Conservation (phyloP, 2,113 vertebrate genomes). For the Elanus axillaris region DNA sequence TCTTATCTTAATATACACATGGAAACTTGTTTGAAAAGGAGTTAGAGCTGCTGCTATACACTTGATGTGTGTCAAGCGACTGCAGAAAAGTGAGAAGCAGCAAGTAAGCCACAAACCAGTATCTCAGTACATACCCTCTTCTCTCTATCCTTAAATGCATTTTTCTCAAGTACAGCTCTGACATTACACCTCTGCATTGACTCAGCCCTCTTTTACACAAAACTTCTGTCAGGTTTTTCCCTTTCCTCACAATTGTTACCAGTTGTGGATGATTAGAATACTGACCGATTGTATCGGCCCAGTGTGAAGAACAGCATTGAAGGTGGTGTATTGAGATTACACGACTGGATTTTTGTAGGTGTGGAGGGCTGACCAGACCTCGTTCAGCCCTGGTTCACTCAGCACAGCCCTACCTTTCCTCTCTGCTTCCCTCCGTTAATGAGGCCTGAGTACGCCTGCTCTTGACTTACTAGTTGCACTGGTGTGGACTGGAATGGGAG, state of each 20-base stretch:
- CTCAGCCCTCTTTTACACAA: background rate
- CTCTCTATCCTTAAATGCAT: background rate
- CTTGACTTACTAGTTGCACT: background rate
- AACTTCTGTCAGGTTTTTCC: background rate
- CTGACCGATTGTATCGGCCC: background rate
- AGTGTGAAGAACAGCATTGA: background rate
- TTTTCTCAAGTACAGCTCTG: background rate
- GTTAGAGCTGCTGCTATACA: background rate
- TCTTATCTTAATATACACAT: background rate
- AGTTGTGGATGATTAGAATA: background rate
- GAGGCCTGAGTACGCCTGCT: background rate
- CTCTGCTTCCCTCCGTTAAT: background rate
- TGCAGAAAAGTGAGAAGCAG: background rate
- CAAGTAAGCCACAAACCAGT: background rate
- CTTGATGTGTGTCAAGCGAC: background rate
- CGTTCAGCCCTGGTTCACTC: background rate
- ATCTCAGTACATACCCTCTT: background rate
- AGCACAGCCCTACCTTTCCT: background rate
- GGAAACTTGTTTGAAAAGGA: background rate
- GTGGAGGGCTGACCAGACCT: background rate
- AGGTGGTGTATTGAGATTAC: background rate
- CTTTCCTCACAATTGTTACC: background rate
- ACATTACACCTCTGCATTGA: background rate
- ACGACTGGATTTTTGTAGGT: background rate
- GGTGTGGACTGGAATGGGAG: background rate